Conservation (phyloP, 2,888 invertebrate species). For the Galeopsomyia nigrocyanea region DNA sequence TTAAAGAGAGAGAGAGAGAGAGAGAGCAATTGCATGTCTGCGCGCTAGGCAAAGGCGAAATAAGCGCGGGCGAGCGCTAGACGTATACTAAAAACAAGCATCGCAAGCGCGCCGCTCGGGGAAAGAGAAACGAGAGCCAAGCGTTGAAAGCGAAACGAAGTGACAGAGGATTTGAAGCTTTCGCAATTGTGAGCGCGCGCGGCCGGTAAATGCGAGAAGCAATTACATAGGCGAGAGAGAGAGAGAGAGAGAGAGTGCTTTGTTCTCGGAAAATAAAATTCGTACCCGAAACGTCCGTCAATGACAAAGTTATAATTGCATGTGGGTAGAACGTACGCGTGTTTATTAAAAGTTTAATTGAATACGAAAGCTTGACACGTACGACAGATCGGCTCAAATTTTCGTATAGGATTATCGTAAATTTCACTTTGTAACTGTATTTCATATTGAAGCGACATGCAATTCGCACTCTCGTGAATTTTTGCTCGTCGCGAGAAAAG, state of each 20-base stretch:
- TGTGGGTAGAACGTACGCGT: too few relatives aligned
- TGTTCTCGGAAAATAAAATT: background rate
- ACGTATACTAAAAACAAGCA: too few relatives aligned
- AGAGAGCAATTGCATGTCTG: constrained; percentile 1
- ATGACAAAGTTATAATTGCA: too few relatives aligned
- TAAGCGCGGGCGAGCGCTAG: background rate
- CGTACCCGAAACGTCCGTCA: too few relatives aligned
- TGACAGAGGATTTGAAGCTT: too few relatives aligned
- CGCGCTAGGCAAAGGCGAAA: background rate
- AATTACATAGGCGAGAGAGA: background rate
- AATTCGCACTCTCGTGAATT: background rate
- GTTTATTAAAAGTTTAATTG: too few relatives aligned
- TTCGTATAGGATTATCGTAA: too few relatives aligned
- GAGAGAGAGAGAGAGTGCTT: background rate
- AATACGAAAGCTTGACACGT: too few relatives aligned
- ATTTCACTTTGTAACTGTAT: background rate
- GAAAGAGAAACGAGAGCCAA: constrained; percentile 6
- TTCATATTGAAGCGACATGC: background rate
- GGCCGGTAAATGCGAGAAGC: background rate
- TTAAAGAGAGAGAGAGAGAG: background rate
- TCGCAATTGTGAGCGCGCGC: too few relatives aligned
- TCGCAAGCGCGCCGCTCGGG: too few relatives aligned
- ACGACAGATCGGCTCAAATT: too few relatives aligned
- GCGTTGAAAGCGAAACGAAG: background rate
- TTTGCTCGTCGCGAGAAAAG: background rate